These are phyloP conservation scores for Bergia sp. DNA, from an alignment of 92 coral and sea anemone genomes.

Conservation along the genomic window DNA sequence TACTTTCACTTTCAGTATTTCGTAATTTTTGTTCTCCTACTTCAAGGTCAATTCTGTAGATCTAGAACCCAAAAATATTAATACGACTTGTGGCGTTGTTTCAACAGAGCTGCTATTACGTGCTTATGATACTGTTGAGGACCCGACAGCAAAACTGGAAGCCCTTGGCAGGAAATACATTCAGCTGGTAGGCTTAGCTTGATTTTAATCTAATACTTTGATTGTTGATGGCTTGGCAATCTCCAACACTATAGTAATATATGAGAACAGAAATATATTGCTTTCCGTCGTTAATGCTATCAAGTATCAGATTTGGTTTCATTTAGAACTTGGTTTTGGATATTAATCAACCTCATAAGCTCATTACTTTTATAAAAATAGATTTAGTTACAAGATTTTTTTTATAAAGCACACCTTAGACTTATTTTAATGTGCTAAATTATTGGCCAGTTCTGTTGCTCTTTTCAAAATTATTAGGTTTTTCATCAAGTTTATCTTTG, in stretches of 20 bases:
- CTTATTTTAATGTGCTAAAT: background rate
- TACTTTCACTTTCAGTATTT: background rate
- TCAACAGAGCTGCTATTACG: slow-evolving; percentile 72
- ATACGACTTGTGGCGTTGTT: background rate
- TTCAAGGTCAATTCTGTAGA: background rate
- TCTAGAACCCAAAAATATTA: background rate
- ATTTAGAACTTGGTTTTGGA: background rate
- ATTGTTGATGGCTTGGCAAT: too few relatives aligned
- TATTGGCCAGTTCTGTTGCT: background rate
- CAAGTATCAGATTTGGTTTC: background rate
- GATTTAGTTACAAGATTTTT: too few relatives aligned
- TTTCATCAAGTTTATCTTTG: background rate
- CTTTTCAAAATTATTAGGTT: background rate
- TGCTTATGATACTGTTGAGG: slow-evolving; percentile 71
- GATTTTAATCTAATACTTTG: too few relatives aligned
- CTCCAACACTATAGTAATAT: background rate
- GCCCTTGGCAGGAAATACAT: slow-evolving; percentile 89
- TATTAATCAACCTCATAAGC: background rate
- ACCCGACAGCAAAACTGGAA: slow-evolving; percentile 73
- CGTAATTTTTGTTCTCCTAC: background rate
- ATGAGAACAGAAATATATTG: background rate
- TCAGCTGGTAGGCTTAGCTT: slow-evolving; percentile 71
- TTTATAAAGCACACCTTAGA: background rate
- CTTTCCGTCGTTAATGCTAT: background rate
- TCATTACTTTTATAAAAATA: too few relatives aligned